Conservation (phyloP, 2,888 invertebrate species). For the Thalpophila matura region DNA sequence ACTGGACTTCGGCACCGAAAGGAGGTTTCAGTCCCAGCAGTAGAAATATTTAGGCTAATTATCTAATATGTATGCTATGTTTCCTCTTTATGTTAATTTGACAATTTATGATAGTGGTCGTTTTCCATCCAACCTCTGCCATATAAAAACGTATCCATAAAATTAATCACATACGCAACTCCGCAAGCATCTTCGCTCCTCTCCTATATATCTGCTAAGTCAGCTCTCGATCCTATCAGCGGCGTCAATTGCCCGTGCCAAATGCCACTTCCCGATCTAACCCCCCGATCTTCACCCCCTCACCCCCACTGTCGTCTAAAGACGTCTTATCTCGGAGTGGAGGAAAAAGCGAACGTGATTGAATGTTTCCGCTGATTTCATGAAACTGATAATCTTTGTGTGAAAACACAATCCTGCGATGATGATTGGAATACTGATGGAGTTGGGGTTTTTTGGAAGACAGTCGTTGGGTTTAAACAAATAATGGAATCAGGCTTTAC, state of each 20-base stretch:
- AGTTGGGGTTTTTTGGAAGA: constrained; percentile 33
- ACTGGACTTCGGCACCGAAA: too few species aligned
- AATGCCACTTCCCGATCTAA: constrained; percentile 85
- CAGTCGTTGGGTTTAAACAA: too few species aligned
- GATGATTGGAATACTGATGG: constrained; percentile 62
- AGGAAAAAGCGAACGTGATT: constrained; percentile 83
- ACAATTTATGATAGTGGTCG: too few species aligned
- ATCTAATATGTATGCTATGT: too few species aligned
- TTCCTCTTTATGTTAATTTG: too few species aligned
- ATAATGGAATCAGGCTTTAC: too few species aligned
- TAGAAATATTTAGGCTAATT: too few species aligned
- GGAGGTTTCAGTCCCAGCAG: too few species aligned
- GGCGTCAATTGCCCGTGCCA: constrained; percentile 91
- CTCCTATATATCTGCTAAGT: constrained; percentile 83
- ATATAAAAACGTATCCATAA: neutral
- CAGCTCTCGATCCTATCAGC: constrained; percentile 90
- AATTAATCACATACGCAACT: constrained; percentile 8
- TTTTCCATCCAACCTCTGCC: neutral
- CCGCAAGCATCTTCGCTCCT: constrained; percentile 62
- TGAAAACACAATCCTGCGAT: constrained; percentile 70
- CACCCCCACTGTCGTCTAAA: constrained; percentile 61
- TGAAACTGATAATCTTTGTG: constrained; percentile 79
- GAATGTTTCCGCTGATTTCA: constrained; percentile 87
- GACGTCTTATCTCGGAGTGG: constrained; percentile 78
- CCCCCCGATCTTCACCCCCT: constrained; percentile 61